Conservation (phyloP, 1,140 invertebrate species). For the Drosophila ananassae region DNA sequence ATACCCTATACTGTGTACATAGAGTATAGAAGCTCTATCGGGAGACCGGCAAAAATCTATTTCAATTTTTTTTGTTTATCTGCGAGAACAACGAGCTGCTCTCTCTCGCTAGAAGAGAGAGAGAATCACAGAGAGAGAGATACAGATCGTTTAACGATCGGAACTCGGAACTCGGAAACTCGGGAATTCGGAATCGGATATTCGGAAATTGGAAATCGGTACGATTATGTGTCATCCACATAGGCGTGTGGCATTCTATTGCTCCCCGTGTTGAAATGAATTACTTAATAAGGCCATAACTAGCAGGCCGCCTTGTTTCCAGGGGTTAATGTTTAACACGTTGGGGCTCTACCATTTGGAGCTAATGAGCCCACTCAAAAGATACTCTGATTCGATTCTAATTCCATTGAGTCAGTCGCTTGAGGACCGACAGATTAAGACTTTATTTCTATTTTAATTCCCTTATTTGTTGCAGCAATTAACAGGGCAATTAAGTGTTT, state of each 20-base stretch:
- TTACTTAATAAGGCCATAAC: background rate
- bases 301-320: background rate
- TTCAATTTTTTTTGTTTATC: constrained; percentile 42
- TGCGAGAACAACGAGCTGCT: constrained; percentile 8
- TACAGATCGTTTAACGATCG: constrained; percentile 16
- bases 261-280: constrained; percentile 15
- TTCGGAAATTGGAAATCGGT: background rate
- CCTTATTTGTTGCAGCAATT: background rate
- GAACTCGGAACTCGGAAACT: background rate
- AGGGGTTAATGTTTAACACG: background rate
- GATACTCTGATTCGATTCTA: background rate
- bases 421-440: background rate
- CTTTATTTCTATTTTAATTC: background rate
- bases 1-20: background rate
- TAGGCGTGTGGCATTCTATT: background rate
- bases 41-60: constrained; percentile 37
- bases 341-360: background rate
- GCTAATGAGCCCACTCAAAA: background rate
- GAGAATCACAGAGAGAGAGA: background rate
- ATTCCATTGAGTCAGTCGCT: background rate
- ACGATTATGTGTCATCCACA: constrained; percentile 21
- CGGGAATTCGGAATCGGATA: constrained; percentile 1
- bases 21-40: too few relatives aligned
- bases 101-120: background rate
- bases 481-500: too few relatives aligned